phyloP scores from a whole-genome alignment of 1,140 invertebrate genomes.

The Cydia strobilella region DNA sequence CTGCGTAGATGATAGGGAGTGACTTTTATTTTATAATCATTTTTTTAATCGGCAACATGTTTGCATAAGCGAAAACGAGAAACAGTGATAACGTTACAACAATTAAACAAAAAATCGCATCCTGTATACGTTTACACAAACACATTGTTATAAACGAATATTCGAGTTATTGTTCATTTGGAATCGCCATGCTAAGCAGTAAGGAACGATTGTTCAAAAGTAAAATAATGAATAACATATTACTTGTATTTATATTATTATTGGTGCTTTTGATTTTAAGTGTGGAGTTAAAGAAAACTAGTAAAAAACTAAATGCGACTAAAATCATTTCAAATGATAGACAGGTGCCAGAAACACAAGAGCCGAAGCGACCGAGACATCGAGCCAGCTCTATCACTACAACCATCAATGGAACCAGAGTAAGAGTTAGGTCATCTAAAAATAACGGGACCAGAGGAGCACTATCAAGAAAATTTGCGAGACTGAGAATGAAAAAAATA shows the following conservation, averaged over 20 bases:
- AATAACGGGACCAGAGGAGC: not conserved
- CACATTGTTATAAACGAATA: not conserved
- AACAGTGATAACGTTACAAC: no score
- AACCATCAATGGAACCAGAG: no score
- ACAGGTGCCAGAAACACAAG: no score
- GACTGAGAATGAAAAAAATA: no score
- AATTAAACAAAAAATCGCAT: not conserved
- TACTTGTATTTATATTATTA: not conserved
- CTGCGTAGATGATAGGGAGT: no score
- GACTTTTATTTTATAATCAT: no score
- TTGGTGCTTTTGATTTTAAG: not conserved
- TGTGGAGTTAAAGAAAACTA: not conserved
- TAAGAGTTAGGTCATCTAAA: not conserved
- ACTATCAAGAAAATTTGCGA: not conserved
- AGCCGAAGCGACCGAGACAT: not conserved
- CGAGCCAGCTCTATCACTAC: no score
- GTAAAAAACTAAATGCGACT: not conserved
- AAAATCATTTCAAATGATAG: not conserved
- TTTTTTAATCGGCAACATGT: no score
- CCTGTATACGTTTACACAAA: not conserved
- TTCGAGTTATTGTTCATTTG: not conserved
- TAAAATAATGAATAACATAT: not conserved
- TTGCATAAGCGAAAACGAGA: no score
- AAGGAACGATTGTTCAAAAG: not conserved
- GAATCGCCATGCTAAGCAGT: not conserved